Evolutionary conservation across 2,888 invertebrate genomes (phyloP).

Genomic region (Lasioglossum pauxillum): DNA sequence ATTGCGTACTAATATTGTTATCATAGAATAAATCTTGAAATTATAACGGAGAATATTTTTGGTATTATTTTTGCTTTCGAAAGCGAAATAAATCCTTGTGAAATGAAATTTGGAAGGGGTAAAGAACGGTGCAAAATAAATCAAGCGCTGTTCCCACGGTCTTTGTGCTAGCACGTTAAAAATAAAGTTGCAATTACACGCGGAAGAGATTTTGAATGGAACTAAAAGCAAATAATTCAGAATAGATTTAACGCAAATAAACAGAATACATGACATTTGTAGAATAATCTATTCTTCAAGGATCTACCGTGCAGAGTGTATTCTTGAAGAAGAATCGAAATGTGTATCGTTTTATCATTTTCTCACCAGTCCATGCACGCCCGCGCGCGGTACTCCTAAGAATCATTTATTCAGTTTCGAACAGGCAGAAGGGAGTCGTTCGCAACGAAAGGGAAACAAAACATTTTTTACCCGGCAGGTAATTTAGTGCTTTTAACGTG

Average conservation of each 20-base stretch:
- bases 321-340: neutral
- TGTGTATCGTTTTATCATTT: conserved; percentile 27
- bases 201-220: neutral
- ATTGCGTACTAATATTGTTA: neutral
- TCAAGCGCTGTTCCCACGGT: neutral
- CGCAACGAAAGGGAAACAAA: conserved; percentile 48
- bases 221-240: neutral
- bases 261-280: neutral
- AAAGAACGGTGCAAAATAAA: neutral
- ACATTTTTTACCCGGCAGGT: conserved; percentile 61
- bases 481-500: conserved; percentile 63
- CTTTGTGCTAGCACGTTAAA: neutral
- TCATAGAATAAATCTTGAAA: neutral
- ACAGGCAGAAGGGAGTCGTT: conserved; percentile 42
- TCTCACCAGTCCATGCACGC: conserved; percentile 4
- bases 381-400: conserved; percentile 27
- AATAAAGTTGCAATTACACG: neutral
- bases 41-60: neutral
- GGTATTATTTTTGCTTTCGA: neutral
- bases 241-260: neutral
- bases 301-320: neutral
- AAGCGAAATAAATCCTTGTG: neutral
- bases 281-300: neutral
- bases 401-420: conserved; percentile 68
- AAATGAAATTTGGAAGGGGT: neutral